Percentiles rank a stretch among this genome's conserved stretches.
Conservation (phyloP, 2,888 invertebrate genomes). For the Volucella inflata region DNA sequence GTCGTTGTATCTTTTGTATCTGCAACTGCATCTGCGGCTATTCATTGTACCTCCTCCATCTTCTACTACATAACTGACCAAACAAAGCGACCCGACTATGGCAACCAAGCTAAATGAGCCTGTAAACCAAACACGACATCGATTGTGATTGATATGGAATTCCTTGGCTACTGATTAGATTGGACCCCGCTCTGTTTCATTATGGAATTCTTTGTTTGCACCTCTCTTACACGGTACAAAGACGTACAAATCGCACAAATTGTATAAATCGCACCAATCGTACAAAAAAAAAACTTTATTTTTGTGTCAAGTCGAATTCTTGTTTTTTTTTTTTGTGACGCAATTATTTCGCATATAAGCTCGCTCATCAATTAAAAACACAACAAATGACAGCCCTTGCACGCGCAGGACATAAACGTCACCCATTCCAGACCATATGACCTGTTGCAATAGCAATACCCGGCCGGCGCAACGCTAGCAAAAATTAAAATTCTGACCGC, state of each 20-base stretch:
- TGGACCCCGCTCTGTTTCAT: slow-evolving; percentile 56
- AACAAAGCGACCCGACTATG: slow-evolving; percentile 41
- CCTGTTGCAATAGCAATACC: neutral
- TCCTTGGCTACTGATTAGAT: slow-evolving; percentile 71
- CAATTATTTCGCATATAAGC: slow-evolving; percentile 52
- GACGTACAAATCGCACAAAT: slow-evolving; percentile 19
- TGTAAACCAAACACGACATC: slow-evolving; percentile 69
- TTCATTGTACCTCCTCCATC: slow-evolving; percentile 23
- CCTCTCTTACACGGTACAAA: slow-evolving; percentile 37
- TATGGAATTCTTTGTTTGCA: slow-evolving; percentile 74
- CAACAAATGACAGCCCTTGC: slow-evolving; percentile 63
- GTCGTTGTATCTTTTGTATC: neutral
- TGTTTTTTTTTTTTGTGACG: slow-evolving; percentile 46
- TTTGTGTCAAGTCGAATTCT: slow-evolving; percentile 62
- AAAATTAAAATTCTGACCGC: slow-evolving; percentile 68
- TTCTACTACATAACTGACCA: slow-evolving; percentile 22
- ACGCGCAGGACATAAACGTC: slow-evolving; percentile 61
- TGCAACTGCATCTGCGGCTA: slow-evolving; percentile 34
- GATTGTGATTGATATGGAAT: slow-evolving; percentile 74
- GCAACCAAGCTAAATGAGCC: slow-evolving; percentile 70
- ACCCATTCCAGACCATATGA: slow-evolving; percentile 38
- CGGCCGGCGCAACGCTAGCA: no score
- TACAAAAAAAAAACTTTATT: slow-evolving; percentile 41
- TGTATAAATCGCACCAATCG: slow-evolving; percentile 16
- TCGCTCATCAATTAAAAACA: slow-evolving; percentile 66